These are phyloP conservation scores for Enteromius fasciolatus DNA, from an alignment of 2,797 vertebrate species.

Conservation along the genomic window DNA sequence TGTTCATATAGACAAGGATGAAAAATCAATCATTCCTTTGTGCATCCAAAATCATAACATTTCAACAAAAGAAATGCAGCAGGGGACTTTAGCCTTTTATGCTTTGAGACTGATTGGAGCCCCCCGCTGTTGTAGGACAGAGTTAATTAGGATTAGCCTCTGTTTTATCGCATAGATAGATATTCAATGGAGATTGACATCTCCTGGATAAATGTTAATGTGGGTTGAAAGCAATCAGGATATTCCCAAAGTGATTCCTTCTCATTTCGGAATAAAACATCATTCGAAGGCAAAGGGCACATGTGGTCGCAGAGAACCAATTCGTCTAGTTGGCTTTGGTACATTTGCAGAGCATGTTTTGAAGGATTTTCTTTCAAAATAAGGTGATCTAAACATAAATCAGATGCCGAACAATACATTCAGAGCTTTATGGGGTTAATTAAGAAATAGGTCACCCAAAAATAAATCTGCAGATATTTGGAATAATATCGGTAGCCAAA, in stretches of 20 bases:
- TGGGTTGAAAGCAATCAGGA: conserved; percentile 52
- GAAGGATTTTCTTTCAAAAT: conserved; percentile 36
- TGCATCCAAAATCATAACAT: conserved; percentile 66
- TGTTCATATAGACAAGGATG: conserved; percentile 61
- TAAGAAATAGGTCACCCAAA: neutral
- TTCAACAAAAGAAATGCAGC: conserved; percentile 63
- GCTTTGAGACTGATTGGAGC: conserved; percentile 57
- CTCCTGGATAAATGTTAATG: conserved; percentile 60
- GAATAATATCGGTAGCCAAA: neutral
- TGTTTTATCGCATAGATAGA: conserved; percentile 58
- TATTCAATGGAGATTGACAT: conserved; percentile 61
- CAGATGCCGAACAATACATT: conserved; percentile 1
- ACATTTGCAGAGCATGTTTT: conserved; percentile 44
- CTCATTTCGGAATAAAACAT: conserved; percentile 52
- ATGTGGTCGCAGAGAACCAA: conserved; percentile 29
- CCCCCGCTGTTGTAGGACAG: conserved; percentile 61
- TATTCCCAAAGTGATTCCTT: conserved; percentile 56
- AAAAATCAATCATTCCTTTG: conserved; percentile 66
- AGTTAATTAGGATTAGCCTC: conserved; percentile 64
- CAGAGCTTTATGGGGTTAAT: neutral
- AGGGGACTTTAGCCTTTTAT: conserved; percentile 58
- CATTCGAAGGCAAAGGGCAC: conserved; percentile 40
- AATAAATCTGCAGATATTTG: neutral
- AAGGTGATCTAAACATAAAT: neutral
- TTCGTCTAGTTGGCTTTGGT: conserved; percentile 35